These are phyloP conservation scores for Pogonocherus hispidulus DNA, from an alignment of 2,888 invertebrate species.

Conservation along the genomic window DNA sequence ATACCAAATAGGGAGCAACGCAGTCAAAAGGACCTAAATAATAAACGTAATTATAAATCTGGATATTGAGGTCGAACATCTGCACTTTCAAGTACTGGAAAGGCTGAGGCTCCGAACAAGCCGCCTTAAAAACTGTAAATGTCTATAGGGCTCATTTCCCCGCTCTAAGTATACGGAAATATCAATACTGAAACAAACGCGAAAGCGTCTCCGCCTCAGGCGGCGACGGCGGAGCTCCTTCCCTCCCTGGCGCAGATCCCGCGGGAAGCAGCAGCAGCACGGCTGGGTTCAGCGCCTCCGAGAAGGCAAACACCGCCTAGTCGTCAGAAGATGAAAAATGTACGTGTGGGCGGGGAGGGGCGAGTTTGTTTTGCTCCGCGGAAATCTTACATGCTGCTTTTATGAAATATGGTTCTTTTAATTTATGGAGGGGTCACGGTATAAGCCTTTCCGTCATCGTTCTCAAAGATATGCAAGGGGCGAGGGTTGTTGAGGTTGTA, in stretches of 20 bases:
- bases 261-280: constrained; percentile 50
- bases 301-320: constrained; percentile 14
- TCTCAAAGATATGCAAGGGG: background rate
- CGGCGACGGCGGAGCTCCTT: constrained; percentile 7
- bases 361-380: background rate
- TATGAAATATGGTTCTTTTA: background rate
- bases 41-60: no score
- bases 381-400: background rate
- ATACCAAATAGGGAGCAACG: no score
- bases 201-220: constrained; percentile 16
- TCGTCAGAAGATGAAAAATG: constrained; percentile 40
- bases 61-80: no score
- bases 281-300: constrained; percentile 50
- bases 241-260: constrained; percentile 40
- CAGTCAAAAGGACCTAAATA: no score
- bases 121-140: no score
- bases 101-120: no score
- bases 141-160: constrained; percentile 13
- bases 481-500: no score
- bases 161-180: constrained; percentile 9
- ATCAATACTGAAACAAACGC: constrained; percentile 13
- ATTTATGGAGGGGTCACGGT: background rate
- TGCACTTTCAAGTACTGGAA: no score
- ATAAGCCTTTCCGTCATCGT: background rate
- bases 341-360: background rate